A percentile compares a stretch with the other conserved stretches of the same genome.
Evolutionary conservation across 2,113 vertebrate species (phyloP).

Genomic region (Clarias magur): DNA sequence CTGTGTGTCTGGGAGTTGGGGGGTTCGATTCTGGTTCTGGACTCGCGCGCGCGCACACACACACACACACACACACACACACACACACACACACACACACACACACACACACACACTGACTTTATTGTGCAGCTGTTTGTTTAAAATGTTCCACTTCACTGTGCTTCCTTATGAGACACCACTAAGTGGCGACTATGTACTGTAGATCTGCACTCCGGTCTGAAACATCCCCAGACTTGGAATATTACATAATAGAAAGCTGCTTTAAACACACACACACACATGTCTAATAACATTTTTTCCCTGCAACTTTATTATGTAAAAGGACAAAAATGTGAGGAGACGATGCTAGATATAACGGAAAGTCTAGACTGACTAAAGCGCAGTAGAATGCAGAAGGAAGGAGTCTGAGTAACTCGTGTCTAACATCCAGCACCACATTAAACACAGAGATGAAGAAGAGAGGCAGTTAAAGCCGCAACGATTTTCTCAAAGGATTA

Average conservation of each 20-base stretch:
- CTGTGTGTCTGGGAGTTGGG: too few relatives aligned
- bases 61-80: too few relatives aligned
- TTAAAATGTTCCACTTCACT: neutral
- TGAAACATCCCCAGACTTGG: neutral
- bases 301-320: neutral
- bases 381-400: neutral
- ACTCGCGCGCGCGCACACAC: too few relatives aligned
- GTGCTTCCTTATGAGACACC: neutral
- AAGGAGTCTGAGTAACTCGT: constrained; percentile 14
- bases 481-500: neutral
- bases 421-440: neutral
- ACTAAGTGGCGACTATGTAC: neutral
- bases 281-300: neutral
- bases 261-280: neutral
- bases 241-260: neutral
- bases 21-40: too few relatives aligned
- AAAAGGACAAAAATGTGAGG: neutral
- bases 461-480: neutral
- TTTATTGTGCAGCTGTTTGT: too few relatives aligned
- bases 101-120: too few relatives aligned
- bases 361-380: neutral
- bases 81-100: too few relatives aligned
- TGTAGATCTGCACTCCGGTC: neutral
- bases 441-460: neutral
- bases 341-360: neutral